These are phyloP conservation scores for Rhagonycha lutea DNA, from an alignment of 2,888 invertebrate species.

Conservation along the genomic window DNA sequence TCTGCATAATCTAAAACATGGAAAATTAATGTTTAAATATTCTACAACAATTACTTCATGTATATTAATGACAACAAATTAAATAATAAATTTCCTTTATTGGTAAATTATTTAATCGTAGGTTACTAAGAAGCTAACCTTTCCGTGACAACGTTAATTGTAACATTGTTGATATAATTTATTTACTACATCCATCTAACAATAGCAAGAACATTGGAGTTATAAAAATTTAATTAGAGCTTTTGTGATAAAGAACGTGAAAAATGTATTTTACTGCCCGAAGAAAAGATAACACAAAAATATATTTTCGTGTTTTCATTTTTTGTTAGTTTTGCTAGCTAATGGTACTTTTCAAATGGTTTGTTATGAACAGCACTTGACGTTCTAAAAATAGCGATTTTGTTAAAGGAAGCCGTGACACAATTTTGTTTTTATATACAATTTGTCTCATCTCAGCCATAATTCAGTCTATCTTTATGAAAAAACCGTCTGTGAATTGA, in stretches of 20 bases:
- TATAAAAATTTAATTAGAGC: not conserved
- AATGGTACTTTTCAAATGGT: not conserved
- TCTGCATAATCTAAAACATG: not conserved
- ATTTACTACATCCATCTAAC: not conserved
- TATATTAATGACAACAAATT: not conserved
- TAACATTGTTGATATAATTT: not conserved
- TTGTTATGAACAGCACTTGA: not conserved
- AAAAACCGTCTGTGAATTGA: not conserved
- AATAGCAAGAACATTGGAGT: not conserved
- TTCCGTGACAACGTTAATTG: not conserved
- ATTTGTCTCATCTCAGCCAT: not conserved
- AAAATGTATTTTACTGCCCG: not conserved
- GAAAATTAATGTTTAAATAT: not conserved
- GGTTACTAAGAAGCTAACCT: not conserved
- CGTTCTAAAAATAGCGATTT: conserved; percentile 8
- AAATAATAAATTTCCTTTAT: not conserved
- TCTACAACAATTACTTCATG: not conserved
- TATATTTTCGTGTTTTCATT: not conserved
- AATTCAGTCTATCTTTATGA: not conserved
- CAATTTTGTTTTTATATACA: not conserved
- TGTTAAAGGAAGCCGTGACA: conserved; percentile 7
- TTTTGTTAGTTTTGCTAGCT: not conserved
- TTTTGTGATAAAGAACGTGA: not conserved
- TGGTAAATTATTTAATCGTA: not conserved
- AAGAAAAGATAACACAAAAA: not conserved